Evolutionary conservation across 92 coral and sea anemone genomes (phyloP).

Genomic region (Parazoanthus darwini): DNA sequence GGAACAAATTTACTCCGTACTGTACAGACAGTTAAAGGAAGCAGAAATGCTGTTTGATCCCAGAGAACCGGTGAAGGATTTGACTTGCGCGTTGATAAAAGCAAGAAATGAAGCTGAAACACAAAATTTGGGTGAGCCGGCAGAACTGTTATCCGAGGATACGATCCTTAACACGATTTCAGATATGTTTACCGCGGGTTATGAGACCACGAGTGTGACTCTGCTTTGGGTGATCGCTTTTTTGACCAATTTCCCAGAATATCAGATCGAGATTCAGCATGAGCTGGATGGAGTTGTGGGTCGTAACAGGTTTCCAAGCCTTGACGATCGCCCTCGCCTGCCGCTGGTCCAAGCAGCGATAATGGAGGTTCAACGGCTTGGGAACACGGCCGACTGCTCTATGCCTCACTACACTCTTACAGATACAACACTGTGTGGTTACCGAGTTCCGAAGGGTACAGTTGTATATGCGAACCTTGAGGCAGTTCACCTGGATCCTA

Average conservation of each 20-base stretch:
- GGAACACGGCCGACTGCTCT: neutral
- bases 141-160: conserved; percentile 49
- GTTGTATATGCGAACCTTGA: conserved; percentile 22
- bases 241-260: conserved; percentile 52
- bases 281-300: conserved; percentile 38
- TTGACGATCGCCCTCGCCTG: neutral
- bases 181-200: conserved; percentile 64
- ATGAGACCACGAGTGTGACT: conserved; percentile 61
- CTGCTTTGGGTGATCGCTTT: conserved; percentile 59
- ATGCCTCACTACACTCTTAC: conserved; percentile 33
- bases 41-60: neutral
- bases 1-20: neutral
- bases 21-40: neutral
- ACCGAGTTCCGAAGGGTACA: conserved; percentile 38
- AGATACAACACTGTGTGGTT: conserved; percentile 42
- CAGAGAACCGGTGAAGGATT: neutral
- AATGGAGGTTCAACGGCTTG: conserved; percentile 39
- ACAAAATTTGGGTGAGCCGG: neutral
- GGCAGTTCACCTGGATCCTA: conserved; percentile 37
- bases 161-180: conserved; percentile 41
- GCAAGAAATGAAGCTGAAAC: neutral
- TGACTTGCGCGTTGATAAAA: neutral
- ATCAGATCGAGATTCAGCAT: conserved; percentile 38
- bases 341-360: neutral
- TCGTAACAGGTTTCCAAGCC: neutral